Evolutionary conservation across 2,888 invertebrate species (phyloP), one percentile per base, ranked within the genome.

Genomic region (Xestia xanthographa): DNA sequence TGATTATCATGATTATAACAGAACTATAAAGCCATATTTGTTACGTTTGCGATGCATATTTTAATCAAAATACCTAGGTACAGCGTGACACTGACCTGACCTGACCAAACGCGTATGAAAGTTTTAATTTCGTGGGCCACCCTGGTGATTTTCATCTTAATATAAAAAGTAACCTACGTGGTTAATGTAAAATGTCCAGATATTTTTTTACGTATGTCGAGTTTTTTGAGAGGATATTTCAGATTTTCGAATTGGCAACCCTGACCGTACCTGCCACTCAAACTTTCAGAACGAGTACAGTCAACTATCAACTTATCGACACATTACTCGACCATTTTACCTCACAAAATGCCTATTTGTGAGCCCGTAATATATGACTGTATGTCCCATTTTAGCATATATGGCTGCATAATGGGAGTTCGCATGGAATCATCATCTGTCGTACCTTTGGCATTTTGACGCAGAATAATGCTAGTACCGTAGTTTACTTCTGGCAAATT

Each of bases 401-500:
- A 90, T 80, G 86, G 90, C 60, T 62, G 63, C 53, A 80, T 85
- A 89, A 85, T 84, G 80, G 86, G 82, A 84, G 77, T 78, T 80
- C 79, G 82, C 87, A 90, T 87, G 87, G 87, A 90, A 89, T 88
- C 88, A 89, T 91, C 89, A 89, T 80, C 78, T 70, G 78, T 84
- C 79, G 79, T 83, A 84, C 83, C 82, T 86, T 88, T 91, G 90
- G 88, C 91, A 91, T 91, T 92, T 90, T 74, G 53, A 77, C 80
- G 81, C 69, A 80, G 26, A 71, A 75, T 86, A 86, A 86, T 87
- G 85, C 73, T 66, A 72, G 76, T 78, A 68, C 65, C 63, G 66
- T 75, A 82, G 68, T 75, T 69, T 50, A 82, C 69, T 76, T 89
- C 90, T 89, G 87, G 88, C 91, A 91, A 93, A 93, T 92, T 90